phyloP scores from a whole-genome alignment of 2,888 invertebrate species.

The Phalera bucephala region DNA sequence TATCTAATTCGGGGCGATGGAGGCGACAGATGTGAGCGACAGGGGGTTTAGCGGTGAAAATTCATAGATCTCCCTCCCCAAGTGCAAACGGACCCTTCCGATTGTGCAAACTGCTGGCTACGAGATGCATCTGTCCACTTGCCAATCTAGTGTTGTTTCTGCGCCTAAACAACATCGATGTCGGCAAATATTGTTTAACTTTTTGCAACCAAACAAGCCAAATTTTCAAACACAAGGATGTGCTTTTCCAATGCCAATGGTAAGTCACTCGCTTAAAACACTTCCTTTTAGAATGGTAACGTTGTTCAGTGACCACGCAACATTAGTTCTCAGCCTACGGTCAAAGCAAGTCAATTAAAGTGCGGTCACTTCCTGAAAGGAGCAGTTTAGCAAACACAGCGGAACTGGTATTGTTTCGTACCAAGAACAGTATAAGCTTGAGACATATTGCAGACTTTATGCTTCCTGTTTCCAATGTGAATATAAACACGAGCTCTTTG shows the following conservation, averaged over 20 bases:
- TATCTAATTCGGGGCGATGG: constrained; percentile 67
- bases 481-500: constrained; percentile 71
- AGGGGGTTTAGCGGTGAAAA: constrained; percentile 67
- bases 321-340: constrained; percentile 39
- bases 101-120: constrained; percentile 74
- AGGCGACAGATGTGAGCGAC: constrained; percentile 77
- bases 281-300: constrained; percentile 38
- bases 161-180: constrained; percentile 20
- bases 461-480: constrained; percentile 79
- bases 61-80: constrained; percentile 68
- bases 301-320: constrained; percentile 27
- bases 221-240: constrained; percentile 36
- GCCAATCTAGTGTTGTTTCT: constrained; percentile 32
- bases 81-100: constrained; percentile 60
- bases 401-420: constrained; percentile 81
- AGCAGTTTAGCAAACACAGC: constrained; percentile 74
- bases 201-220: constrained; percentile 11
- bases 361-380: constrained; percentile 71
- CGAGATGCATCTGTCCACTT: constrained; percentile 78
- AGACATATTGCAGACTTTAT: constrained; percentile 70
- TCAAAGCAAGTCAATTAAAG: constrained; percentile 49
- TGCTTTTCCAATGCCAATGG: constrained; percentile 36
- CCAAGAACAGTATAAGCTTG: constrained; percentile 67
- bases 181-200: constrained; percentile 22
- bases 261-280: constrained; percentile 33